phyloP scores from a whole-genome alignment of 2,888 invertebrate species.

The Drosophila putrida region DNA sequence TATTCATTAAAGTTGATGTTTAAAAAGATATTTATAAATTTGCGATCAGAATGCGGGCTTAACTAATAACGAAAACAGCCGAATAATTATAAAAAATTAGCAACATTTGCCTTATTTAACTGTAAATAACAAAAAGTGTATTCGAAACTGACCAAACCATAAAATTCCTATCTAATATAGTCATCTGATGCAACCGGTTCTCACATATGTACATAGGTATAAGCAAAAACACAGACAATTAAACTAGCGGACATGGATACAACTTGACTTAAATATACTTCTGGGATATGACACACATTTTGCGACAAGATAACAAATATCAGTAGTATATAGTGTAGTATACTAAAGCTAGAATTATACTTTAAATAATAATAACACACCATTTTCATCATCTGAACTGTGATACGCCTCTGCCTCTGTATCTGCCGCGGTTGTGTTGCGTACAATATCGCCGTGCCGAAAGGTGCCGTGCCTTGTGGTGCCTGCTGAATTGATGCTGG shows the following conservation, averaged over 20 bases:
- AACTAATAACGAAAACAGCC: background rate
- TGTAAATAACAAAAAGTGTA: too few species aligned
- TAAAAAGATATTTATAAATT: background rate
- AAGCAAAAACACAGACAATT: background rate
- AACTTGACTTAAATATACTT: background rate
- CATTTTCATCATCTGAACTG: constrained; percentile 84
- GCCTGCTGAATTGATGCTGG: constrained; percentile 44
- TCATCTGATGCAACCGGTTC: background rate
- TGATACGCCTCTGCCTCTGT: constrained; percentile 60
- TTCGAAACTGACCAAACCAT: too few species aligned
- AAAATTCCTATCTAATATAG: background rate
- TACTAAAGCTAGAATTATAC: background rate
- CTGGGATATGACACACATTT: background rate
- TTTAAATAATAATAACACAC: constrained; percentile 53
- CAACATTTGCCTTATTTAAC: too few species aligned
- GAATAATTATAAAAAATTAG: too few species aligned
- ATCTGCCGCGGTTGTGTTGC: constrained; percentile 52
- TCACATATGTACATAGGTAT: too few species aligned
- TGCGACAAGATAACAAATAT: too few species aligned
- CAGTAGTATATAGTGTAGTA: background rate
- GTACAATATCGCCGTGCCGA: constrained; percentile 49
- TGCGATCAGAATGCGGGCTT: background rate
- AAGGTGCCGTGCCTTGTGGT: constrained; percentile 85
- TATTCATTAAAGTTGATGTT: too few species aligned
- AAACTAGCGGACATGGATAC: too few species aligned